Evolutionary conservation across 2,797 vertebrate species (phyloP).

Genomic region (Crocodylus rhombifer): DNA sequence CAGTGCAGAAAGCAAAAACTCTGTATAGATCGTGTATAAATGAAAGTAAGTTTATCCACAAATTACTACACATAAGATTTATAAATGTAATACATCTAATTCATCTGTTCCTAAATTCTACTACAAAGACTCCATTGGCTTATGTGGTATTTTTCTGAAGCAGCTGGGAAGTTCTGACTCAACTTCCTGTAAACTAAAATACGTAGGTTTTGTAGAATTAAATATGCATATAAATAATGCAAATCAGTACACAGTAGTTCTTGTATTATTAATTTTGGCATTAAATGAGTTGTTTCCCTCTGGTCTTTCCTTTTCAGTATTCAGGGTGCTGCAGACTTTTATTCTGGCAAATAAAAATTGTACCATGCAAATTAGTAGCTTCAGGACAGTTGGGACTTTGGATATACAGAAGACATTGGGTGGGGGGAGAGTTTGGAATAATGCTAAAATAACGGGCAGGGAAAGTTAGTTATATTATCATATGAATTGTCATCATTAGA

Average conservation of each 20-base stretch:
- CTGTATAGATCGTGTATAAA: slow-evolving; percentile 94
- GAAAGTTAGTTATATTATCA: background rate
- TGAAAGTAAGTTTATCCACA: slow-evolving; percentile 89
- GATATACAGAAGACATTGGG: background rate
- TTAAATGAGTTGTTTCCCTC: background rate
- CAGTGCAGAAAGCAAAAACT: slow-evolving; percentile 92
- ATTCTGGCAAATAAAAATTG: background rate
- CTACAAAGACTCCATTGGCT: too few relatives aligned
- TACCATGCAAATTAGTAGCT: background rate
- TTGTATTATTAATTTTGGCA: background rate
- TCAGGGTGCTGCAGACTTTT: background rate
- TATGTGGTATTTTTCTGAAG: background rate
- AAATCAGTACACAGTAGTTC: background rate
- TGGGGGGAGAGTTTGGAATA: background rate
- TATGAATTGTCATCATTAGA: background rate
- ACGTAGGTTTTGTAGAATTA: fast-evolving
- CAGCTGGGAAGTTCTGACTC: background rate
- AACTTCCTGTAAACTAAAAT: background rate
- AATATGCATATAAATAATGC: background rate
- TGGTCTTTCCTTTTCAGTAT: background rate
- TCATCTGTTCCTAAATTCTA: background rate
- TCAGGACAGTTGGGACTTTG: background rate
- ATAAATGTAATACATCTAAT: background rate
- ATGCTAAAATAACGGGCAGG: background rate
- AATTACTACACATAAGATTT: fast-evolving